A percentile compares a stretch with the other conserved stretches of the same genome.
Evolutionary conservation across 2,888 invertebrate genomes (phyloP).

Genomic region (Zaprionus bogoriensis): DNA sequence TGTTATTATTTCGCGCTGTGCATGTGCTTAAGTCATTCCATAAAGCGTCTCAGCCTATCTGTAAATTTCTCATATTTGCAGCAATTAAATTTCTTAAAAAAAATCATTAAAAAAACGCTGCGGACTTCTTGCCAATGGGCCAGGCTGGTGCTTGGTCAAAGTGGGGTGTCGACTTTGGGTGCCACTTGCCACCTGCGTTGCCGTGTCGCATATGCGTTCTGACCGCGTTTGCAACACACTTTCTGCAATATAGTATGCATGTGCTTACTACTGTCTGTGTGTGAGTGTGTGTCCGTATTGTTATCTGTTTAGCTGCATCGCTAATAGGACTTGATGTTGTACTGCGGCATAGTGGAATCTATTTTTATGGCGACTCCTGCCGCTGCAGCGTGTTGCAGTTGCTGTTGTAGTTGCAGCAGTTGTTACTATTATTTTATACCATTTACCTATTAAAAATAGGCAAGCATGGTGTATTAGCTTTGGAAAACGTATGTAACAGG

Average conservation of each 20-base stretch:
- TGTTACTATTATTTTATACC: conserved; percentile 42
- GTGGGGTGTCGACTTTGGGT: background rate
- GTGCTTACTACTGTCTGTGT: background rate
- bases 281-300: conserved; percentile 16
- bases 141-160: background rate
- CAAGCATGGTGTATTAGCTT: no score
- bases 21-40: background rate
- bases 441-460: conserved; percentile 74
- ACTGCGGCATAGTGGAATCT: conserved; percentile 43
- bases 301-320: conserved; percentile 63
- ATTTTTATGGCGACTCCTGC: conserved; percentile 40
- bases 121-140: background rate
- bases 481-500: no score
- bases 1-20: background rate
- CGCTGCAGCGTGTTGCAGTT: background rate
- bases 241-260: background rate
- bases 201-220: conserved; percentile 11
- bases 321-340: conserved; percentile 38
- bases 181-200: no score
- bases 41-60: background rate
- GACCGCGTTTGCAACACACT: conserved; percentile 26
- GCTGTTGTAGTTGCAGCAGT: conserved; percentile 11
- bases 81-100: conserved; percentile 34
- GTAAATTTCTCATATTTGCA: background rate
- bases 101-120: conserved; percentile 2